phyloP scores from a whole-genome alignment of 64 coral and sea anemone genomes.

The Astreopora myriophthalma region DNA sequence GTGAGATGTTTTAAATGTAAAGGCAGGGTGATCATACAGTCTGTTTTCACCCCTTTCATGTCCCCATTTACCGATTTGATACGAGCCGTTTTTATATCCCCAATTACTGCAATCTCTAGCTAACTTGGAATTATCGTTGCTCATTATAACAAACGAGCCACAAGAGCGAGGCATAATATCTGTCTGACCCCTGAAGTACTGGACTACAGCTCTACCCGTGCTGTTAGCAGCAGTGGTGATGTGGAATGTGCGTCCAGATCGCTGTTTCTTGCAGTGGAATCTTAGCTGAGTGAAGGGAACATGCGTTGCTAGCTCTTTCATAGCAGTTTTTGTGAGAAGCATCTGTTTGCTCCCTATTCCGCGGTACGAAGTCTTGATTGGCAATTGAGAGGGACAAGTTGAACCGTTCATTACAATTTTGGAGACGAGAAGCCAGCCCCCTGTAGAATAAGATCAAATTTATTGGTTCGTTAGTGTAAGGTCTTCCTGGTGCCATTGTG shows the following conservation, averaged over 20 bases:
- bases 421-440: neutral
- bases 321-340: neutral
- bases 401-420: neutral
- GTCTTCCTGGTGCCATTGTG: no score
- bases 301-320: neutral
- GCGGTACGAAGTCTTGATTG: neutral
- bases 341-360: neutral
- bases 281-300: neutral
- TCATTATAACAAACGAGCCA: constrained; percentile 1
- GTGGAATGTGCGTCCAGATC: neutral
- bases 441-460: neutral
- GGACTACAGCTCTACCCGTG: constrained; percentile 8
- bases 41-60: neutral
- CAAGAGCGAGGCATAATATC: neutral
- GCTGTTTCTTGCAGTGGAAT: neutral
- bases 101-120: neutral
- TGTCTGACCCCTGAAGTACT: neutral
- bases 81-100: neutral
- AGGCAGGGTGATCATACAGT: neutral
- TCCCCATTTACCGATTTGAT: neutral
- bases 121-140: neutral
- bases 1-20: neutral
- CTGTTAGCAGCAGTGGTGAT: neutral
- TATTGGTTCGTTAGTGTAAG: no score
- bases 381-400: neutral